Evolutionary conservation across 2,888 invertebrate species (phyloP).

Genomic region (Andrena minutula): DNA sequence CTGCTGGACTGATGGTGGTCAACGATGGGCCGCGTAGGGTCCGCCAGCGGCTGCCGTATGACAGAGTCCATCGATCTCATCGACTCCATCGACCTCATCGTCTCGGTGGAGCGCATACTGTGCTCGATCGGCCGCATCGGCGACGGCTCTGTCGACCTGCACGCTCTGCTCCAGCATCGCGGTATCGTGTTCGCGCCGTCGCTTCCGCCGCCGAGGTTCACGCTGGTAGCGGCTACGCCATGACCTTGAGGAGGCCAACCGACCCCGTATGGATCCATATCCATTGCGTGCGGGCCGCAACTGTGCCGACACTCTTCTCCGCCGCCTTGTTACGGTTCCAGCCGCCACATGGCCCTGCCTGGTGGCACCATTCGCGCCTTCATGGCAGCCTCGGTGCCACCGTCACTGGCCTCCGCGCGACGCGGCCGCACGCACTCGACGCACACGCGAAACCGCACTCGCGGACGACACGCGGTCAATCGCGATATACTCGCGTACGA

Average conservation of each 20-base stretch:
- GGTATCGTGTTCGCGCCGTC: constrained; percentile 70
- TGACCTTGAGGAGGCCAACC: constrained; percentile 83
- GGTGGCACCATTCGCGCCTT: constrained; percentile 75
- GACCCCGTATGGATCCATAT: constrained; percentile 86
- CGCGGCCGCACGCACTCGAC: constrained; percentile 38
- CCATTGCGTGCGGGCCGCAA: constrained; percentile 44
- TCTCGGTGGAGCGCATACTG: constrained; percentile 80
- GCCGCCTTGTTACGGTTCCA: constrained; percentile 52
- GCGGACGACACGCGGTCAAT: constrained; percentile 18
- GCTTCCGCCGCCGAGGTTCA: constrained; percentile 44
- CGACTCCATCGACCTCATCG: constrained; percentile 83
- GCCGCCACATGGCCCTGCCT: constrained; percentile 78
- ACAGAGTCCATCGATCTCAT: constrained; percentile 83
- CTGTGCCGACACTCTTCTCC: not conserved
- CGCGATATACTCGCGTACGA: constrained; percentile 20
- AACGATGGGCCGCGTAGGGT: constrained; percentile 62
- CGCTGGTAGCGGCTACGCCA: constrained; percentile 66
- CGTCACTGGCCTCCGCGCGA: constrained; percentile 1
- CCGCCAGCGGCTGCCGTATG: constrained; percentile 75
- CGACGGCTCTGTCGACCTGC: constrained; percentile 83
- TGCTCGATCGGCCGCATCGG: constrained; percentile 83
- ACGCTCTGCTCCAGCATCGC: constrained; percentile 82
- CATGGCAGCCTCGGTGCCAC: constrained; percentile 22
- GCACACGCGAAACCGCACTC: constrained; percentile 51
- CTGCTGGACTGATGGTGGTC: constrained; percentile 77